Percentiles rank a stretch among this genome's conserved stretches.
These are phyloP conservation scores for Agrochola litura DNA, from an alignment of 2,888 invertebrate genomes.

Conservation along the genomic window DNA sequence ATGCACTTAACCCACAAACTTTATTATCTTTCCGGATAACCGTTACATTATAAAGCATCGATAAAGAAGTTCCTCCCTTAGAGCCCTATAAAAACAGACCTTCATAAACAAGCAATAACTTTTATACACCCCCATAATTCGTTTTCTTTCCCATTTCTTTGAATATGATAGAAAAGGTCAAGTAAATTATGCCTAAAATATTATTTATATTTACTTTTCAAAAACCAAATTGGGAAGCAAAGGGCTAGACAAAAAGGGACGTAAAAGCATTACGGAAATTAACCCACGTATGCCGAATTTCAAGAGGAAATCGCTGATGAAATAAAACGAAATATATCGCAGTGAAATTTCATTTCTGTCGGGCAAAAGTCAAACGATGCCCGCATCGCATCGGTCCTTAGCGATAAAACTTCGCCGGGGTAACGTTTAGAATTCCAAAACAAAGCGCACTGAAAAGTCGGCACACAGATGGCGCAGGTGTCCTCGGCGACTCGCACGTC, in stretches of 20 bases:
- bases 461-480: conserved; percentile 84
- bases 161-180: conserved; percentile 72
- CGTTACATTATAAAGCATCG: conserved; percentile 83
- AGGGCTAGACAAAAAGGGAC: conserved; percentile 50
- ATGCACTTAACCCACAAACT: conserved; percentile 73
- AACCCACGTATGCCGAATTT: conserved; percentile 47
- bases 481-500: conserved; percentile 80
- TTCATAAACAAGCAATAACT: conserved; percentile 88
- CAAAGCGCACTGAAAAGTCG: conserved; percentile 85
- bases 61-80: conserved; percentile 83
- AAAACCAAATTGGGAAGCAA: conserved; percentile 36
- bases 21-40: conserved; percentile 82
- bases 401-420: conserved; percentile 83
- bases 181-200: conserved; percentile 48
- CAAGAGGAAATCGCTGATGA: conserved; percentile 62
- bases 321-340: conserved; percentile 67
- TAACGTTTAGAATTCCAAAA: conserved; percentile 82
- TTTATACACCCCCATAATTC: conserved; percentile 84
- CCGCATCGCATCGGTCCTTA: conserved; percentile 80
- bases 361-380: conserved; percentile 79
- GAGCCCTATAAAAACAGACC: conserved; percentile 84
- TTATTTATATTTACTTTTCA: conserved; percentile 44
- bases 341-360: conserved; percentile 71
- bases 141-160: conserved; percentile 77
- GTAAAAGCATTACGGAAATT: conserved; percentile 50